Evolutionary conservation across 2,797 vertebrate species (phyloP).

Genomic region (Carapus acus): DNA sequence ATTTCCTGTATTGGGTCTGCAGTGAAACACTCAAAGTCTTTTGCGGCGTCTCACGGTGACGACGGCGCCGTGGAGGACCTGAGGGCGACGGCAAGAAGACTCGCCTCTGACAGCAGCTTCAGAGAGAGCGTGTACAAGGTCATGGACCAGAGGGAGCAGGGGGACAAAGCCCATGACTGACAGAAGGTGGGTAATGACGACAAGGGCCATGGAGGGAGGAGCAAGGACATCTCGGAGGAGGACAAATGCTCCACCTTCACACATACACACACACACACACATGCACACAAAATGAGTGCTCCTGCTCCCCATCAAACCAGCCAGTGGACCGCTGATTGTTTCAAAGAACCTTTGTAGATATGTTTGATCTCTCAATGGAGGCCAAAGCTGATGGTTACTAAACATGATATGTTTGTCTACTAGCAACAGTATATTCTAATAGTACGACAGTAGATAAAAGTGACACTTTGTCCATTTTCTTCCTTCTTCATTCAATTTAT

Average conservation of each 20-base stretch:
- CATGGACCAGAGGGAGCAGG: slow-evolving; percentile 65
- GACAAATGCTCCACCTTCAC: slow-evolving; percentile 6
- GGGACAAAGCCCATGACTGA: slow-evolving; percentile 47
- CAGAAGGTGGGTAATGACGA: background rate
- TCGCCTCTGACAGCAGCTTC: slow-evolving; percentile 85
- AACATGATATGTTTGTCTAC: too few species aligned
- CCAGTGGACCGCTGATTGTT: too few species aligned
- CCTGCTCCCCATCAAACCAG: slow-evolving; percentile 14
- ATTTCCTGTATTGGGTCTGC: too few species aligned
- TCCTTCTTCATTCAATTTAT: too few species aligned
- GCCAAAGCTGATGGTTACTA: too few species aligned
- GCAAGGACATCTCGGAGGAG: background rate
- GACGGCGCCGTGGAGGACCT: slow-evolving; percentile 79
- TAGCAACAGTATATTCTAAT: too few species aligned
- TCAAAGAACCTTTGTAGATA: too few species aligned
- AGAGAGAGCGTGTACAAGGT: slow-evolving; percentile 84
- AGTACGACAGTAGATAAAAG: too few species aligned
- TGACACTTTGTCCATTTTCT: too few species aligned
- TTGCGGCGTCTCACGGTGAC: slow-evolving; percentile 71
- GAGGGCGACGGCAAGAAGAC: slow-evolving; percentile 77
- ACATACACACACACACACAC: slow-evolving; percentile 1
- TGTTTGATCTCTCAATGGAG: too few species aligned
- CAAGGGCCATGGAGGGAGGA: background rate
- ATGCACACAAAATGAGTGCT: slow-evolving; percentile 9
- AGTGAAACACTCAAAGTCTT: slow-evolving; percentile 93